Percentiles rank a stretch among this genome's conserved stretches.
phyloP scores from a whole-genome alignment of 1,140 invertebrate species.

The Pinna nobilis region DNA sequence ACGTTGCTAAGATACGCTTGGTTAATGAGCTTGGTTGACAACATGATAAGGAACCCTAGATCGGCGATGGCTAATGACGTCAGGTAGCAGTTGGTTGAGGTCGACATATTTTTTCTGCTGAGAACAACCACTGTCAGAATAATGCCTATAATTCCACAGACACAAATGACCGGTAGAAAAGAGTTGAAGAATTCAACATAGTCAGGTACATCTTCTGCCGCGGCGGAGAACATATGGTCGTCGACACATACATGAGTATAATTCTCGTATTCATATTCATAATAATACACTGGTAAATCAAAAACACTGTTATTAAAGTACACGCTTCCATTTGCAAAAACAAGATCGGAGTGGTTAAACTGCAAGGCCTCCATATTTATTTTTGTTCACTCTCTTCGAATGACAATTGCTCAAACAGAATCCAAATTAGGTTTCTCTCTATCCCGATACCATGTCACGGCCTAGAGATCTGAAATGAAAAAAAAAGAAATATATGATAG shows the following conservation, averaged over 20 bases:
- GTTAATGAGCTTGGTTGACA: constrained; percentile 52
- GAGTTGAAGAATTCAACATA: constrained; percentile 33
- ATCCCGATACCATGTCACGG: too few relatives aligned
- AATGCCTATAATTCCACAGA: constrained; percentile 84
- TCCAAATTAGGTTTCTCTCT: too few relatives aligned
- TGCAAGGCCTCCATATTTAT: too few relatives aligned
- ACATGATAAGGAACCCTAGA: constrained; percentile 81
- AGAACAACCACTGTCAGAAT: constrained; percentile 84
- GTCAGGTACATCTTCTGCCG: neutral
- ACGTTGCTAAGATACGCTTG: constrained; percentile 13
- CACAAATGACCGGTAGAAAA: constrained; percentile 79
- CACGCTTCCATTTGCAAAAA: too few relatives aligned
- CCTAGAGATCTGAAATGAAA: too few relatives aligned
- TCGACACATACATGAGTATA: neutral
- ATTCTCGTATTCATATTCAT: neutral
- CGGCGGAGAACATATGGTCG: neutral
- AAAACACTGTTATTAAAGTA: too few relatives aligned
- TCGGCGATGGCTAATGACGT: constrained; percentile 85
- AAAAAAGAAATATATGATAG: too few relatives aligned
- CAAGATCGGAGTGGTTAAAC: too few relatives aligned
- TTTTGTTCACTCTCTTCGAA: too few relatives aligned
- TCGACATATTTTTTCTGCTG: constrained; percentile 83
- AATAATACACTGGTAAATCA: too few relatives aligned
- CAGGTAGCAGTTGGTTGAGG: constrained; percentile 85
- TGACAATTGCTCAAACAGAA: too few relatives aligned